A percentile compares a stretch with the other conserved stretches of the same genome.
Evolutionary conservation across 2,113 vertebrate species (phyloP).

Genomic region (Notarius lentiginosus): DNA sequence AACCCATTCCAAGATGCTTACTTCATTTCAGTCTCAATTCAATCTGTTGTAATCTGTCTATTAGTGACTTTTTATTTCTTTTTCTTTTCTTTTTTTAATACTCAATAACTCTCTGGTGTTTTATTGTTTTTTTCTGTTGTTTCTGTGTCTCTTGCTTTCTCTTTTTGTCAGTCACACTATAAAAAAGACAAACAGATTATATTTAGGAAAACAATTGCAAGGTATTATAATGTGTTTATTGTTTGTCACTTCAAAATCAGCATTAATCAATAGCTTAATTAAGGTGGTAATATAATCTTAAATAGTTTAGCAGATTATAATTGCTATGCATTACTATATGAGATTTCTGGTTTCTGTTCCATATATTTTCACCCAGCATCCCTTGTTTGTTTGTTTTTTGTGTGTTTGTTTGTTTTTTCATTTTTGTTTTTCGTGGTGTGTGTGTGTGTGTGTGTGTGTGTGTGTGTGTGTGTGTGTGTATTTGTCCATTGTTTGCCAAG

Average conservation of each 20-base stretch:
- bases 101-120: neutral
- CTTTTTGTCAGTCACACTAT: neutral
- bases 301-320: neutral
- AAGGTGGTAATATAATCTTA: neutral
- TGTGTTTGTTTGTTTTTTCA: neutral
- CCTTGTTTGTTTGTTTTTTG: neutral
- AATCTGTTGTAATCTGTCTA: neutral
- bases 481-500: too few relatives aligned
- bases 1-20: neutral
- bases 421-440: neutral
- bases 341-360: neutral
- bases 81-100: too few relatives aligned
- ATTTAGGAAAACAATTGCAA: neutral
- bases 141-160: neutral
- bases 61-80: neutral
- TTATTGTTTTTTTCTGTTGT: neutral
- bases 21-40: neutral
- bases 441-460: too few relatives aligned
- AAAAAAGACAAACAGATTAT: neutral
- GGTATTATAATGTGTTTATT: neutral
- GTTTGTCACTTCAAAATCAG: neutral
- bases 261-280: neutral
- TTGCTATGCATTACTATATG: neutral
- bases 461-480: too few relatives aligned
- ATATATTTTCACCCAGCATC: neutral